Conservation (phyloP, 2,888 invertebrate genomes). For the Lycia hirtaria region DNA sequence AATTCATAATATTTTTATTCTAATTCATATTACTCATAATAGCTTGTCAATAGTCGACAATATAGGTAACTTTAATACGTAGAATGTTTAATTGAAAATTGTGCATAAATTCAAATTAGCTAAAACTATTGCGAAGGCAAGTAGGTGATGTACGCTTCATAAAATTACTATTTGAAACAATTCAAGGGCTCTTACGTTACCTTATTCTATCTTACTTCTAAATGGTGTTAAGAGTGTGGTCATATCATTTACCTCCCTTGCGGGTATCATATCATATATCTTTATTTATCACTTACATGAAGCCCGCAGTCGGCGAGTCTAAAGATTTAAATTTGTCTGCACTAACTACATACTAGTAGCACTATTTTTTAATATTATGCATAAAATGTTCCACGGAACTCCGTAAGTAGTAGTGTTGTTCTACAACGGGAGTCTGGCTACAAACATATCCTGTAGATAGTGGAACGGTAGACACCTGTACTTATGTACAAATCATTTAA, state of each 20-base stretch:
- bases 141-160: conserved; percentile 75
- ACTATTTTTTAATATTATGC: conserved; percentile 78
- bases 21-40: conserved; percentile 40
- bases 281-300: conserved; percentile 60
- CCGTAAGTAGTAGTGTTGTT: conserved; percentile 65
- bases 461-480: conserved; percentile 51
- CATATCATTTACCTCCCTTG: conserved; percentile 54
- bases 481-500: conserved; percentile 38
- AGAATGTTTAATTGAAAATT: conserved; percentile 65
- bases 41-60: conserved; percentile 57
- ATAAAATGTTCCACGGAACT: conserved; percentile 73
- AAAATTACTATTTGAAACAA: conserved; percentile 60
- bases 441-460: conserved; percentile 60
- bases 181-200: conserved; percentile 54
- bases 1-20: conserved; percentile 33
- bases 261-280: too few species aligned
- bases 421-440: conserved; percentile 70
- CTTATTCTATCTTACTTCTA: conserved; percentile 60
- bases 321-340: conserved; percentile 62
- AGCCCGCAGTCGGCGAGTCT: conserved; percentile 58
- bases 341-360: conserved; percentile 71
- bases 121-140: conserved; percentile 78
- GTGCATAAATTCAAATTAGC: conserved; percentile 74
- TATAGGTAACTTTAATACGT: conserved; percentile 75
- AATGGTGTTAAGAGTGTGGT: conserved; percentile 77